Evolutionary conservation across 2,888 invertebrate genomes (phyloP).

Genomic region (Amblyteles armatorius): DNA sequence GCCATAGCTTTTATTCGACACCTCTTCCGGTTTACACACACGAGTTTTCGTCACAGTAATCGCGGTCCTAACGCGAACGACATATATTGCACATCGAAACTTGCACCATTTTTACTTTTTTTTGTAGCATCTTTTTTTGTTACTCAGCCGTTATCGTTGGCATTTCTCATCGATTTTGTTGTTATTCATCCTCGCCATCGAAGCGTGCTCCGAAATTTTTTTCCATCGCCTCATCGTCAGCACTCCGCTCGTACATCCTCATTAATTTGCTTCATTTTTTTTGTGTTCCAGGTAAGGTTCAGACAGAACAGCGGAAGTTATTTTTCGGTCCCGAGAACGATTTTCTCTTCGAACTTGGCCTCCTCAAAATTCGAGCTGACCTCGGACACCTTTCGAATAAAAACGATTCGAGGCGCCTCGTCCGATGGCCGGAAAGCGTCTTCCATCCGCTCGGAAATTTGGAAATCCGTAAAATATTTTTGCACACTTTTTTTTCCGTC

Average conservation of each 20-base stretch:
- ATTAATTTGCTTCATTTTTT: not conserved
- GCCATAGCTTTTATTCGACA: conserved; percentile 11
- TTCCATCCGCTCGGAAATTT: not conserved
- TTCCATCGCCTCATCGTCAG: not conserved
- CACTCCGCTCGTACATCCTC: not conserved
- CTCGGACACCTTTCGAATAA: not conserved
- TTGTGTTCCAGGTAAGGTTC: not conserved
- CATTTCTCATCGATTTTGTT: conserved; percentile 1
- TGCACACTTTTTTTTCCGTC: not conserved
- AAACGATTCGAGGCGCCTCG: not conserved
- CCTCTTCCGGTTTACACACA: not conserved
- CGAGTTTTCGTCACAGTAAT: conserved; percentile 10
- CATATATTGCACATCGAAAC: conserved; percentile 62
- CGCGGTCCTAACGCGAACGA: conserved; percentile 45
- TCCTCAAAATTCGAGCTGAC: not conserved
- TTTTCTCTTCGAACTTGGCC: not conserved
- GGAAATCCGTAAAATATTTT: not conserved
- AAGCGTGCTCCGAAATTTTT: conserved; percentile 28
- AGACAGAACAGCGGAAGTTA: not conserved
- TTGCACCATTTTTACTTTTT: conserved; percentile 56
- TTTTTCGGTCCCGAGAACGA: not conserved
- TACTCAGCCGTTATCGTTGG: not conserved
- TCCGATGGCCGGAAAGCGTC: not conserved
- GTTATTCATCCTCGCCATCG: conserved; percentile 4
- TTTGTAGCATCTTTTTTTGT: conserved; percentile 13